A percentile compares a stretch with the other conserved stretches of the same genome.
Evolutionary conservation across 2,797 vertebrate genomes (phyloP).

Genomic region (Chaetophractus vellerosus): DNA sequence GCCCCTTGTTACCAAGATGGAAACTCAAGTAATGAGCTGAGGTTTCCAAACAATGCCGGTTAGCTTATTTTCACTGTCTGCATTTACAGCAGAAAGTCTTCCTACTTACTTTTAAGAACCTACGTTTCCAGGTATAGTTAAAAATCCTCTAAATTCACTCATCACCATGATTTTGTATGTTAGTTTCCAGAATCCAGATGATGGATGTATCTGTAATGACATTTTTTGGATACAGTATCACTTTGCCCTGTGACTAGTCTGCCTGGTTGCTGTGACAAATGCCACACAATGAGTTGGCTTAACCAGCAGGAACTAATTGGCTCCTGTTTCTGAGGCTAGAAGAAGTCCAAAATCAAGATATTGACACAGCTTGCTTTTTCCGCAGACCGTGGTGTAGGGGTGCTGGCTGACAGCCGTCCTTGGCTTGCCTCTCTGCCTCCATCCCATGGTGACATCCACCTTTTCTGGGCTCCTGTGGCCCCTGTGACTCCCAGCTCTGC

Average conservation of each 20-base stretch:
- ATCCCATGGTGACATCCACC: no score
- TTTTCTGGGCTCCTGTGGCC: no score
- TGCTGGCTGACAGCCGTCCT: no score
- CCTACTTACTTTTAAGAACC: not conserved
- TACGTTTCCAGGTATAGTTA: not conserved
- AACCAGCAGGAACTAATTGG: no score
- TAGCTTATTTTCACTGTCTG: not conserved
- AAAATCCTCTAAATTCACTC: not conserved
- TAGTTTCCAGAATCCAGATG: not conserved
- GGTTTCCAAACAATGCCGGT: not conserved
- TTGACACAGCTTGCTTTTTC: no score
- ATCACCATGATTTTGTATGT: not conserved
- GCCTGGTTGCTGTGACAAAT: no score
- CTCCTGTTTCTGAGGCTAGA: no score
- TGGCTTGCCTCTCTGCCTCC: no score
- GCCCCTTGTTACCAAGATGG: not conserved
- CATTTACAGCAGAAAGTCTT: constrained; percentile 22
- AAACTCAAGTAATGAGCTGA: constrained; percentile 22
- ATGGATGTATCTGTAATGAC: not conserved
- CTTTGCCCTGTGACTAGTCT: not conserved
- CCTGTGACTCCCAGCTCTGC: no score
- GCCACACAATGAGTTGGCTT: no score
- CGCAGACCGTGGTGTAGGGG: no score
- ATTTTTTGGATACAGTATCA: not conserved
- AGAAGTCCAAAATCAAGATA: no score